Evolutionary conservation across 2,113 vertebrate species (phyloP), one percentile per base, ranked within the genome.

Genomic region (Anguilla rostrata): DNA sequence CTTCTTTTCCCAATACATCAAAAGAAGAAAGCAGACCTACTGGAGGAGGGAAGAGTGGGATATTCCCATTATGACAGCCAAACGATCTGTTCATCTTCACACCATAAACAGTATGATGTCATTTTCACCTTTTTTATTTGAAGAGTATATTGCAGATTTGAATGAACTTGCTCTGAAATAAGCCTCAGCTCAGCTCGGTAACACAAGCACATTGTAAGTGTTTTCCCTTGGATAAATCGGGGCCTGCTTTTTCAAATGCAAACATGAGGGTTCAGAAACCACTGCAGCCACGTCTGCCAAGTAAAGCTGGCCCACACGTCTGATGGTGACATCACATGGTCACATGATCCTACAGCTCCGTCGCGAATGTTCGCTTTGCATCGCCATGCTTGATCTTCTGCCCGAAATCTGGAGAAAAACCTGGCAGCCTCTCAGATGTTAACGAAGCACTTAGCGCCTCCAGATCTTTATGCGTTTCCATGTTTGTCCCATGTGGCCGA

Each of bases 131-230:
- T 79, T 88, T 91, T 91, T 86, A 84, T 90, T 89, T 93, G 92
- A 93, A 91, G 92, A 91, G 90, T 90, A 92, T 89, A 92, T 83
- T 91, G 90, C 89, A 90, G 93, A 90, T 92, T 91, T 91, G 93
- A 92, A 90, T 71, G 43, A 88, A 46, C 49, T 90, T 63, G 39
- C 40, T 81, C 78, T 63, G 78, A 84, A 57, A 11, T 71, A 91
- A 90, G 89, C 91, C 88, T 5, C 87, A 91, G 87, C 88, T 91
- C 57, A 91, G 82, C 88, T 89, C 78, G 84, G 82, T 75, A 82
- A 39, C 75, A 83, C 60, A 83, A 88, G 81, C 3, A 14, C 26
- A 43, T 78, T 84, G 79, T 83, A 82, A 88, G 89, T 86, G 22
- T 87, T 88, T 91, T 91, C 88, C 84, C 91, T 41, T 84, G 87